Base-by-base conservation (phyloP, 2,113 vertebrate genomes). In the Phylloscopus whistleri region DNA sequence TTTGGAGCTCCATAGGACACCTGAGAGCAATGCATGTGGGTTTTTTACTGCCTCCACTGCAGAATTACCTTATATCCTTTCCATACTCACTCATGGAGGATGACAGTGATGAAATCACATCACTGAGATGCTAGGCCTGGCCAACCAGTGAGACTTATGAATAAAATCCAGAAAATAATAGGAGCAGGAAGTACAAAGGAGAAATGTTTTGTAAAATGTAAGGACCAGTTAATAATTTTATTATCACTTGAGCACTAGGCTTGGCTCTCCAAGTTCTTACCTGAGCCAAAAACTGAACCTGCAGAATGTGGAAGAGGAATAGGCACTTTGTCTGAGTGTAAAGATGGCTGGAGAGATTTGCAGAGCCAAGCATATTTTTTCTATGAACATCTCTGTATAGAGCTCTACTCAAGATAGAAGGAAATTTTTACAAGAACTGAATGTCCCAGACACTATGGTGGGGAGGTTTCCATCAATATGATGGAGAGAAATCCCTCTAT, bases 51-150 rank as follows among this genome's bases (percentile, higher is more conserved):
- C 18, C 20, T 2, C 12, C 19, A 3, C n/a, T 31, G 7, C 18
- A 81, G n/a, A 81, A 35, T 62, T 58, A 16, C 5, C 28, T 33
- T 73, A 28, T 35, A 11, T 35, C 10, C 49, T 77, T 63, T 76
- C 26, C 9, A 2, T 58, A 21, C 1, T 88, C 0, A 0, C 1
- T 58, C 9, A 63, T 10, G 5, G 15, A 58, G 1, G 0, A 35
- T 52, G 31, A n/a, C 35, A 56, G 37, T 12, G 28, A 31, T 66
- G 10, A 77, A 88, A 35, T 48, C 12, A 5, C n/a, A 37, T 11
- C 23, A 11, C 12, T 33, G 70, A 78, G 11, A 27, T 52, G 21
- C 21, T 58, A 18, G 16, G 2, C 31, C 39, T 28, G 16, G 11
- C 10, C 51, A 87, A 19, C 3, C 44, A 53, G 23, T 77, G 16